Conservation (phyloP, 35 echinoderm and acorn worm species). For the Holothuria glaberrima region DNA sequence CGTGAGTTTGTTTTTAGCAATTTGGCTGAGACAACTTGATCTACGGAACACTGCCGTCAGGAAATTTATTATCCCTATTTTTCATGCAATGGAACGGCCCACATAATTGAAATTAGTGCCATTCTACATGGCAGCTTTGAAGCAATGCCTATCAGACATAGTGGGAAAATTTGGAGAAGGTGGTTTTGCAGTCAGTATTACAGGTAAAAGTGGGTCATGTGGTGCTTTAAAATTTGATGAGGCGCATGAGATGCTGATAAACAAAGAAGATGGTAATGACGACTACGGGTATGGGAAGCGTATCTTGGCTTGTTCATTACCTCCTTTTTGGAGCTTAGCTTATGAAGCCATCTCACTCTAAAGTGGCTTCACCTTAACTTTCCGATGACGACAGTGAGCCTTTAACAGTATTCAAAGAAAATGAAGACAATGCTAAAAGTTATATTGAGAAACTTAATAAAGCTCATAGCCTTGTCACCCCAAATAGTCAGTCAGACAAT, state of each 20-base stretch:
- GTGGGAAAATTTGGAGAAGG: background rate
- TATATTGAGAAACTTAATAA: constrained; percentile 17
- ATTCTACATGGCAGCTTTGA: background rate
- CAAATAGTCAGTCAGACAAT: background rate
- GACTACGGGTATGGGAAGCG: constrained; percentile 45
- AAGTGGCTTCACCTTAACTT: background rate
- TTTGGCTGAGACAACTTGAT: background rate
- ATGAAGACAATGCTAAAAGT: constrained; percentile 23
- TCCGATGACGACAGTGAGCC: background rate
- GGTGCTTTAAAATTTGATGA: constrained; percentile 26
- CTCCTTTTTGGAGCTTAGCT: background rate
- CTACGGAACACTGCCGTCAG: background rate
- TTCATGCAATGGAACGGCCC: background rate
- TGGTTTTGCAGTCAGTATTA: constrained; percentile 20
- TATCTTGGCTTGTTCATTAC: constrained; percentile 56
- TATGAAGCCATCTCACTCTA: constrained; percentile 13
- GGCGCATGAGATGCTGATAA: constrained; percentile 55
- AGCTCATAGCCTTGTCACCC: background rate
- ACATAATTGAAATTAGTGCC: background rate
- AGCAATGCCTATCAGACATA: background rate
- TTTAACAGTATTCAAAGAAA: background rate
- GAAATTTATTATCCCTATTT: too few species aligned
- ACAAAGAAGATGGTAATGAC: constrained; percentile 56
- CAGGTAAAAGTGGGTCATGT: constrained; percentile 2
- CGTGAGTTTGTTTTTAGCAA: constrained; percentile 28